Conservation (phyloP, 2,113 vertebrate species). For the Sprattus sprattus region DNA sequence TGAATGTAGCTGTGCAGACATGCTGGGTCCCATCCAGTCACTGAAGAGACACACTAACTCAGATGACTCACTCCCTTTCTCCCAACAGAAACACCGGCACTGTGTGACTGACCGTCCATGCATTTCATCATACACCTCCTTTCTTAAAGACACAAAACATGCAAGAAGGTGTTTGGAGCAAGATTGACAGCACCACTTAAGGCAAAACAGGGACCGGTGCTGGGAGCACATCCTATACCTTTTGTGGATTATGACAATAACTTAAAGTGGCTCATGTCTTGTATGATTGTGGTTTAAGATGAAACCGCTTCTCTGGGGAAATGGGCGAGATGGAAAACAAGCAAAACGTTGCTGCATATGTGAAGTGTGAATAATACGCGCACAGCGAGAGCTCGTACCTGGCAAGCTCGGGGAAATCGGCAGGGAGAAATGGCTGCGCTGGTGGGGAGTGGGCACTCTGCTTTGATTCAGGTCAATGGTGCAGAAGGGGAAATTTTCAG, state of each 20-base stretch:
- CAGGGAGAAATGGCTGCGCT: conserved; percentile 87
- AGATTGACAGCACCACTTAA: neutral
- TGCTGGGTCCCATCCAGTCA: neutral
- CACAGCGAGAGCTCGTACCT: conserved; percentile 75
- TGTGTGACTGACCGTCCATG: neutral
- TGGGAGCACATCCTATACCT: neutral
- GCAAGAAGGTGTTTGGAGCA: neutral
- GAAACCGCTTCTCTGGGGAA: neutral
- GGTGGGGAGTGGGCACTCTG: conserved; percentile 84
- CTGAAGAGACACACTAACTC: neutral
- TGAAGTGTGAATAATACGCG: conserved; percentile 62
- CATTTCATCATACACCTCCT: neutral
- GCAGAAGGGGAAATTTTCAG: conserved; percentile 94
- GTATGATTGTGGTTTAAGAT: neutral
- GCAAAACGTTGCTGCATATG: neutral
- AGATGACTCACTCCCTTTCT: neutral
- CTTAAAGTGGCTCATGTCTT: neutral
- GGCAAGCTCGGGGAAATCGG: conserved; percentile 88
- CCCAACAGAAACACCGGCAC: neutral
- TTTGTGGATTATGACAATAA: conserved; percentile 4
- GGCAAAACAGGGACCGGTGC: neutral
- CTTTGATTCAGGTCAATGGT: conserved; percentile 96
- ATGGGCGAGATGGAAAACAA: neutral
- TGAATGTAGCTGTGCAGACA: conserved; percentile 7
- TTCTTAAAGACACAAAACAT: neutral